A percentile compares a stretch with the other conserved stretches of the same genome.
Evolutionary conservation across 2,888 invertebrate genomes (phyloP).

Genomic region (Synanthedon myopaeformis): DNA sequence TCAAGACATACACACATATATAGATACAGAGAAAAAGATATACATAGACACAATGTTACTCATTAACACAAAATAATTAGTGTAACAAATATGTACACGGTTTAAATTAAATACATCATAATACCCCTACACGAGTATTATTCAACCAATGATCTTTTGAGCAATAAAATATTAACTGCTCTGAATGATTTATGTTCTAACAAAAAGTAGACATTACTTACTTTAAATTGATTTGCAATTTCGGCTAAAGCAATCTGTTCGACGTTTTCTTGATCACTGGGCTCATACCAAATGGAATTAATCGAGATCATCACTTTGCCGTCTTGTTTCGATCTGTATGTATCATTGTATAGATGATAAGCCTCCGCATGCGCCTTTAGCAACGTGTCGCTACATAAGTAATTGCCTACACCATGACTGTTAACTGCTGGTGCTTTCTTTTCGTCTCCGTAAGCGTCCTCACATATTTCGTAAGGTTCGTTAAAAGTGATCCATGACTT

Average conservation of each 20-base stretch:
- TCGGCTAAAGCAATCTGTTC: slow-evolving; percentile 58
- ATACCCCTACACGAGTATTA: no score
- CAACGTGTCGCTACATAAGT: slow-evolving; percentile 74
- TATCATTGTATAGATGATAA: slow-evolving; percentile 73
- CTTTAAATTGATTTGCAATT: slow-evolving; percentile 65
- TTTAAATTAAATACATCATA: no score
- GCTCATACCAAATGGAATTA: slow-evolving; percentile 67
- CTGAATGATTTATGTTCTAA: no score
- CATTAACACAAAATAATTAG: no score
- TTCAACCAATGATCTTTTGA: no score
- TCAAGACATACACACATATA: no score
- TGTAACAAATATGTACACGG: no score
- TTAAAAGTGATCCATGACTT: slow-evolving; percentile 79
- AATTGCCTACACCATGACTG: slow-evolving; percentile 71
- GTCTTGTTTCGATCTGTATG: slow-evolving; percentile 67
- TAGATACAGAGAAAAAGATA: no score
- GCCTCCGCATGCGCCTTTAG: slow-evolving; percentile 76
- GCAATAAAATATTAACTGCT: no score
- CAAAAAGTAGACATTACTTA: slow-evolving; percentile 13
- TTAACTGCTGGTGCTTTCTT: slow-evolving; percentile 66
- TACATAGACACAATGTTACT: no score
- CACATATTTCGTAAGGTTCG: slow-evolving; percentile 71
- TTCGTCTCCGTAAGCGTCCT: slow-evolving; percentile 64
- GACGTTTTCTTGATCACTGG: slow-evolving; percentile 44
- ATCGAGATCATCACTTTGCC: slow-evolving; percentile 68